These are phyloP conservation scores for Helarctos malayanus DNA, from an alignment of 2,797 vertebrate species.

Conservation along the genomic window DNA sequence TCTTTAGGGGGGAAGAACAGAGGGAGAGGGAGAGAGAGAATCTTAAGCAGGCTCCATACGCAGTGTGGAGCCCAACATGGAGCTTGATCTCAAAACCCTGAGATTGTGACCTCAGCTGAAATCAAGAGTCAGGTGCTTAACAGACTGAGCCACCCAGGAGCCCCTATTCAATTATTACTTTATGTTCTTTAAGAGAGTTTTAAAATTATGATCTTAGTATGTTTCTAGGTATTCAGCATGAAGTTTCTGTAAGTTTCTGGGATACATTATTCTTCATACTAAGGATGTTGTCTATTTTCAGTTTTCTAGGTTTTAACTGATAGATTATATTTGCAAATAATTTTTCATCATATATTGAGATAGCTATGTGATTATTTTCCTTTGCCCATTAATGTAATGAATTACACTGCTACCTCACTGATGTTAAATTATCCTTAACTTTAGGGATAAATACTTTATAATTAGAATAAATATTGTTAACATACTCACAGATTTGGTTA, in stretches of 20 bases:
- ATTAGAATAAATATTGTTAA: not conserved
- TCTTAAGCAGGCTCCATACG: no score
- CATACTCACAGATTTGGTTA: not conserved
- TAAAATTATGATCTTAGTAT: not conserved
- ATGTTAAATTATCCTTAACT: not conserved
- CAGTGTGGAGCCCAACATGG: not conserved
- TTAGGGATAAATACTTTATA: not conserved
- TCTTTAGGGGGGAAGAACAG: no score
- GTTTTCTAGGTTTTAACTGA: not conserved
- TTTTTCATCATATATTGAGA: not conserved
- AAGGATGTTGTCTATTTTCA: not conserved
- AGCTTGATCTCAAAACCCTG: not conserved
- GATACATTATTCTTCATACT: not conserved
- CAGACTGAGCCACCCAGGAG: not conserved
- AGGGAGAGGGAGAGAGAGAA: no score
- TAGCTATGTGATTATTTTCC: not conserved
- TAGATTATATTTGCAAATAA: not conserved
- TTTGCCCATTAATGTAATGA: not conserved
- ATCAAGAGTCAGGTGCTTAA: not conserved
- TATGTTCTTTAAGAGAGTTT: not conserved
- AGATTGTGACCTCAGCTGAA: not conserved
- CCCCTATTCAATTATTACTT: not conserved
- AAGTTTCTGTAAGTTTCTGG: not conserved
- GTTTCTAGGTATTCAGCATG: not conserved
- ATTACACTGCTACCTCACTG: not conserved